Base-by-base conservation (phyloP, 2,797 vertebrate genomes). In the Simalia tracyae region DNA sequence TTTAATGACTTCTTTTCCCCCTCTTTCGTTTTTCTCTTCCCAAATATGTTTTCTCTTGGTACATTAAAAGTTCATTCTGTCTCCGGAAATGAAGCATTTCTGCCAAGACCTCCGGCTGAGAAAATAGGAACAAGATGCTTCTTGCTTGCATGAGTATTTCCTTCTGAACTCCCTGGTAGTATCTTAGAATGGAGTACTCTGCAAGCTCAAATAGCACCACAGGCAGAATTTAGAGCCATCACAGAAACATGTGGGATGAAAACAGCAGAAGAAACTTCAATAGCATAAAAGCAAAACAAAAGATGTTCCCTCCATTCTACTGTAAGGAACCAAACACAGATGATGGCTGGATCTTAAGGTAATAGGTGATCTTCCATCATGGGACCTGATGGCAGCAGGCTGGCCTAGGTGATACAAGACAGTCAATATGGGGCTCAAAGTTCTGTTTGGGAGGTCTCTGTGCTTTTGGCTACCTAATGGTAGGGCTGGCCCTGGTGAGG, bases 61-160 rank as follows among this genome's bases (percentile, higher is more conserved):
- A 96, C 93, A 95, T 96, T 95, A 95, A 96, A 95, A 95, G 90
- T 91, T 93, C 93, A 92, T 95, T 96, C 94, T 91, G 81, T 91
- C 54, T 81, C 94, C 95, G 96, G 96, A 97, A 97, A 95, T 90
- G 94, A 95, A 96, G 95, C 46, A 50, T 92, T 64, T 36, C 88
- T 96, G 96, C 96, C 96, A 97, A 96, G 96, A 96, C 96, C 94
- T 94, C 96, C 96, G 93, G 95, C 94, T 26, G 88, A 95, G 95
- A 96, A 96, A 96, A 96, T 95, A 76, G 7, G 93, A 96, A 96
- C 95, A 97, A 95, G 95, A 95, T 96, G 96, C 93, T 94, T 95
- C 60, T 1, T 87, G 93, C 94, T 57, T 90, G 68, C 36, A 81
- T 84, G 50, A 84, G 66, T 36, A 15, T 87, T 61, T 28, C n/a